A percentile compares a stretch with the other conserved stretches of the same genome.
Conservation (phyloP, 2,888 invertebrate species). For the Loripinus fragilis region DNA sequence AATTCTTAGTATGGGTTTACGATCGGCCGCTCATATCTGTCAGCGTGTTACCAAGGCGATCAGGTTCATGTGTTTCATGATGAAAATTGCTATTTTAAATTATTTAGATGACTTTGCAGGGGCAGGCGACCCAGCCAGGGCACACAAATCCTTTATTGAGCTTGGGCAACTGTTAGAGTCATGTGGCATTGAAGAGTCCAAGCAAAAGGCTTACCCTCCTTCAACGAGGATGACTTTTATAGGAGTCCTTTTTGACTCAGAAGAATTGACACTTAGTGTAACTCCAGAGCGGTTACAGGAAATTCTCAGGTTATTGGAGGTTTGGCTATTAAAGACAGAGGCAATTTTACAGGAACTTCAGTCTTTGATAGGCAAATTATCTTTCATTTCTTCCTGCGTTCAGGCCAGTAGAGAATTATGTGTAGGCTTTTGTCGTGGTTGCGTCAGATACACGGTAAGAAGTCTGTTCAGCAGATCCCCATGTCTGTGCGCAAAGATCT, state of each 20-base stretch:
- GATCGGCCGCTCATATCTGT: background rate
- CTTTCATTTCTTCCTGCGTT: background rate
- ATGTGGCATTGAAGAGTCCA: background rate
- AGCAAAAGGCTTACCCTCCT: background rate
- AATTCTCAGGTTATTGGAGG: background rate
- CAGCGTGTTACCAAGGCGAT: background rate
- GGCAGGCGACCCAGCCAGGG: background rate
- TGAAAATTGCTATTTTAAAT: background rate
- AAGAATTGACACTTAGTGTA: background rate
- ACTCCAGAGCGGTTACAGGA: background rate
- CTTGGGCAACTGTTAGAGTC: background rate
- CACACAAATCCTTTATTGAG: background rate
- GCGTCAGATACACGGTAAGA: background rate
- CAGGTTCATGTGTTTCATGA: background rate
- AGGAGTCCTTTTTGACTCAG: background rate
- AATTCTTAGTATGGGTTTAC: background rate
- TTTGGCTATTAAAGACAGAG: background rate
- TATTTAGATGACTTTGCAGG: background rate
- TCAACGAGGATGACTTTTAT: background rate
- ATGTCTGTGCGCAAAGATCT: background rate
- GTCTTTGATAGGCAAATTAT: background rate
- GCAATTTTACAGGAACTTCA: background rate
- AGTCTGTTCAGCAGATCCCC: background rate
- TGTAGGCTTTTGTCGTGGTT: background rate
- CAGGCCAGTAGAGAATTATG: background rate